Percentiles rank a stretch among this genome's conserved stretches.
phyloP scores from a whole-genome alignment of 2,888 invertebrate genomes.

The Nasonia oneida region DNA sequence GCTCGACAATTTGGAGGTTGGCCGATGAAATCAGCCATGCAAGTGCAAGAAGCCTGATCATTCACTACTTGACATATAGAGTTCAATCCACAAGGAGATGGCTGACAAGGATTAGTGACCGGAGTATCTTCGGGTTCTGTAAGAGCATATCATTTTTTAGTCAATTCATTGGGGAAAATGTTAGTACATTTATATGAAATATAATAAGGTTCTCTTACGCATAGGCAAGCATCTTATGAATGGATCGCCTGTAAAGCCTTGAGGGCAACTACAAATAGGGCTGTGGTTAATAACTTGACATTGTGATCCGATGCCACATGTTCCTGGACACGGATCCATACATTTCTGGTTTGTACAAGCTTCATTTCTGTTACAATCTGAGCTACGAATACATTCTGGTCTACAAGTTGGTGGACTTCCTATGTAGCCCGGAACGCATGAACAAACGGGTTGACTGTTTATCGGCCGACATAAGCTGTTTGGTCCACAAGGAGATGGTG shows the following conservation, averaged over 20 bases:
- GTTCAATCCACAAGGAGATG: constrained; percentile 85
- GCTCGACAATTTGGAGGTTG: constrained; percentile 87
- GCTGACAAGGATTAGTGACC: constrained; percentile 82
- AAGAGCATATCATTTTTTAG: background rate
- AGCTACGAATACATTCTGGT: constrained; percentile 85
- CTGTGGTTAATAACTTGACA: constrained; percentile 89
- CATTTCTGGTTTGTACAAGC: constrained; percentile 87
- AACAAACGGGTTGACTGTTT: constrained; percentile 85
- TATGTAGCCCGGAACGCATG: constrained; percentile 82
- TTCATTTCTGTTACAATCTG: constrained; percentile 84
- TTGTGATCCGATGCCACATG: constrained; percentile 69
- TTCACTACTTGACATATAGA: constrained; percentile 81
- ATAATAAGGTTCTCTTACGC: constrained; percentile 69
- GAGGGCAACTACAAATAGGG: constrained; percentile 87
- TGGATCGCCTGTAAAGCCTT: constrained; percentile 87
- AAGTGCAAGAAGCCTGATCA: constrained; percentile 81
- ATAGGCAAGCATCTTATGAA: constrained; percentile 83
- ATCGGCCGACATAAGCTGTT: constrained; percentile 88
- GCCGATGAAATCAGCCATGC: constrained; percentile 83
- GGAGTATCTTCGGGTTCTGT: background rate
- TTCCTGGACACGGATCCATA: constrained; percentile 83
- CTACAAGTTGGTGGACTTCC: constrained; percentile 85
- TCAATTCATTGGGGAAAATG: constrained; percentile 74
- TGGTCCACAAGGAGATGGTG: constrained; percentile 89
- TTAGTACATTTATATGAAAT: constrained; percentile 70